Conservation (phyloP, 37 sponge, comb jelly and placozoan genomes). For the Eunapius fragilis region DNA sequence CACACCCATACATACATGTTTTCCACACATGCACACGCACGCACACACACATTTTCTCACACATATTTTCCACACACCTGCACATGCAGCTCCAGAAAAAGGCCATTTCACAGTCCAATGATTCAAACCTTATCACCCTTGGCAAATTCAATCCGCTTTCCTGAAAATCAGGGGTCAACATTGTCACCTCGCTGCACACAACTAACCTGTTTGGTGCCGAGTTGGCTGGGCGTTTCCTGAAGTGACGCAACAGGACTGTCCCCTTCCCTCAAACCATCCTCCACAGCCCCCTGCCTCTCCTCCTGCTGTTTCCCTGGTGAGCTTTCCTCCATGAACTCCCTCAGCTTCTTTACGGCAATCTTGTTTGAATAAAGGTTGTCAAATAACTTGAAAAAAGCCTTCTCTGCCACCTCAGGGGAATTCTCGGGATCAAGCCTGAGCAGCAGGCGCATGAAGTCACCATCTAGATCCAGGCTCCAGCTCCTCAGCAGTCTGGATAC, state of each 20-base stretch:
- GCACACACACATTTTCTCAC: neutral
- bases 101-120: slow-evolving; percentile 54
- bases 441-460: slow-evolving; percentile 68
- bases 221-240: neutral
- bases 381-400: slow-evolving; percentile 58
- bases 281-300: neutral
- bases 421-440: slow-evolving; percentile 73
- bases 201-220: neutral
- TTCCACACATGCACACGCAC: too few species aligned
- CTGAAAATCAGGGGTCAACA: neutral
- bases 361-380: slow-evolving; percentile 42
- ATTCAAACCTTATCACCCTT: slow-evolving; percentile 27
- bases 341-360: slow-evolving; percentile 23
- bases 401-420: slow-evolving; percentile 56
- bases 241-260: neutral
- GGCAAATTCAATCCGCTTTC: neutral
- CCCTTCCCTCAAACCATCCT: neutral
- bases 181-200: too few species aligned
- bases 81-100: slow-evolving; percentile 81
- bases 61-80: slow-evolving; percentile 20
- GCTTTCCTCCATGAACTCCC: neutral
- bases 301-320: neutral
- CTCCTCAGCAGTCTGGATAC: slow-evolving; percentile 54
- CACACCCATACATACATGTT: too few species aligned
- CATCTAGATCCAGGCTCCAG: slow-evolving; percentile 58